phyloP scores from a whole-genome alignment of 2,797 vertebrate species.

The Enteromius paludinosus region DNA sequence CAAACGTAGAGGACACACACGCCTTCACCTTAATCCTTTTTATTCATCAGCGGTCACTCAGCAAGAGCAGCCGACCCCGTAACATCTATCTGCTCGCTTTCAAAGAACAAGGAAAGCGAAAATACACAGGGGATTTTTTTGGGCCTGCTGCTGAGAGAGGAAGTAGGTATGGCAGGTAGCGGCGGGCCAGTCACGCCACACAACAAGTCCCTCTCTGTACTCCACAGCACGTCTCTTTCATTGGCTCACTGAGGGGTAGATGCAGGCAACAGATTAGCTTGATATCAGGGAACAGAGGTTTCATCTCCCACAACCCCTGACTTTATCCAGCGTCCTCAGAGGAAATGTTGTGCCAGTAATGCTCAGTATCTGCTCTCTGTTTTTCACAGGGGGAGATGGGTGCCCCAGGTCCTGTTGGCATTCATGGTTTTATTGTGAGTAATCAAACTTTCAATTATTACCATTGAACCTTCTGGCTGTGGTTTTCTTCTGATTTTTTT shows the following conservation, averaged over 20 bases:
- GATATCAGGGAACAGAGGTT: constrained; percentile 55
- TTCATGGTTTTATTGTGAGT: constrained; percentile 94
- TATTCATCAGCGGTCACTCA: constrained; percentile 62
- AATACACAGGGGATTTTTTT: constrained; percentile 56
- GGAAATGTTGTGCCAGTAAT: constrained; percentile 60
- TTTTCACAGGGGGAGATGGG: constrained; percentile 89
- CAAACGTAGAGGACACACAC: constrained; percentile 54
- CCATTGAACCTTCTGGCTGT: neutral
- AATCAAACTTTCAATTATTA: neutral
- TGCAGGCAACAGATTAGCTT: constrained; percentile 59
- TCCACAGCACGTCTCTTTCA: constrained; percentile 66
- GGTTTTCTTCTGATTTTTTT: neutral
- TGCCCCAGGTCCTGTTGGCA: constrained; percentile 89
- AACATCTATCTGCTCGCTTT: constrained; percentile 64
- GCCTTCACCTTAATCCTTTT: constrained; percentile 65
- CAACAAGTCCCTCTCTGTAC: constrained; percentile 73
- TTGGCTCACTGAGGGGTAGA: constrained; percentile 50
- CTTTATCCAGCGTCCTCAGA: constrained; percentile 40
- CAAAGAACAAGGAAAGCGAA: constrained; percentile 49
- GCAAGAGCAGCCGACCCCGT: constrained; percentile 59
- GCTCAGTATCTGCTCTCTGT: constrained; percentile 61
- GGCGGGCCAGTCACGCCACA: constrained; percentile 63
- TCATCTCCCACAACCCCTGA: neutral
- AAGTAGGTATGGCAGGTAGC: constrained; percentile 69
- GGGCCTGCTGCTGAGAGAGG: constrained; percentile 65